Percentiles rank a stretch among this genome's conserved stretches.
These are phyloP conservation scores for Dryas iulia DNA, from an alignment of 1,140 invertebrate species.

Conservation along the genomic window DNA sequence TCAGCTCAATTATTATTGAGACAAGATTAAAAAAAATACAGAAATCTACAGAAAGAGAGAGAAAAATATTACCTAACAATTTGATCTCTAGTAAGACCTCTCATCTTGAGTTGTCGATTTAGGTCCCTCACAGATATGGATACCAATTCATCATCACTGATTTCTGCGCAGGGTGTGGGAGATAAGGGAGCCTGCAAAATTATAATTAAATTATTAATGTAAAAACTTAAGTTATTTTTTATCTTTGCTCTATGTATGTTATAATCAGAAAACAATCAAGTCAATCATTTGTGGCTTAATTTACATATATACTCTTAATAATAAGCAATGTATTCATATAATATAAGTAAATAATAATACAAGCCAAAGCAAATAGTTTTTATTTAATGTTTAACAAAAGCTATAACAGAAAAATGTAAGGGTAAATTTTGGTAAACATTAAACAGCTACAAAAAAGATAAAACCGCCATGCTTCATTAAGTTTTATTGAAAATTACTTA, in stretches of 20 bases:
- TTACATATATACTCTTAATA: not conserved
- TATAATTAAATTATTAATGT: constrained; percentile 1
- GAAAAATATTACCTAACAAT: constrained; percentile 84
- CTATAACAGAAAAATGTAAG: not conserved
- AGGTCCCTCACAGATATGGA: constrained; percentile 94
- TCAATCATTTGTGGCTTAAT: not conserved
- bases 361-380: not conserved
- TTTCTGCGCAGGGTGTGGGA: constrained; percentile 90
- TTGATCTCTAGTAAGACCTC: constrained; percentile 91
- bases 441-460: not conserved
- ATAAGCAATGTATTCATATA: not conserved
- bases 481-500: constrained; percentile 36
- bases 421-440: not conserved
- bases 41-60: too few relatives aligned
- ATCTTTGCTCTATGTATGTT: not conserved
- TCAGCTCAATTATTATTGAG: too few relatives aligned
- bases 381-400: not conserved
- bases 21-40: too few relatives aligned
- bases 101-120: constrained; percentile 92
- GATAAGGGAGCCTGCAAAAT: constrained; percentile 86
- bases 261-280: not conserved
- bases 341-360: not conserved
- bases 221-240: not conserved
- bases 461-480: not conserved
- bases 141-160: constrained; percentile 95